Evolutionary conservation across 2,113 vertebrate species (phyloP), one percentile per base, ranked within the genome.

Genomic region (Clupea harengus): DNA sequence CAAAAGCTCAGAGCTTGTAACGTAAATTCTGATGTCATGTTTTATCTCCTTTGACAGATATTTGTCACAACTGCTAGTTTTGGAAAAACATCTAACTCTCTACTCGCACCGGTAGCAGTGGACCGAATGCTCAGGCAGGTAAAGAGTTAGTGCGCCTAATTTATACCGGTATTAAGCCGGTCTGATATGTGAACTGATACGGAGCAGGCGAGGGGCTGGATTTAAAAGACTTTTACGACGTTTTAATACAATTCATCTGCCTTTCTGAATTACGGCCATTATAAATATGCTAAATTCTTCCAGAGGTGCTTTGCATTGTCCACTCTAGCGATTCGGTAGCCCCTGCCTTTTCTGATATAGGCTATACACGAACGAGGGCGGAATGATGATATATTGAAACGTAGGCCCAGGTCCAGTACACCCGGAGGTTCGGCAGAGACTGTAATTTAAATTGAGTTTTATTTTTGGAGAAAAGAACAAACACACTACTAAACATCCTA

Each of bases 1-100:
- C 93, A 95, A 93, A 91, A 90, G 92, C 86, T 89, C 87, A 91
- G 91, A 93, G 95, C 93, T 93, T 93, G 92, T 94, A 94, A 92
- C 89, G 89, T 87, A 80, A 15, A 32, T 72, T 6, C 28, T 72
- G 25, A 72, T 32, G 25, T 87, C 92, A 72, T 32, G 25, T 87
- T 92, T 90, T 95, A 94, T 96, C 95, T 95, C 91, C 88, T 94
- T 94, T 94, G 95, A 22, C 67, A 50, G 10, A 52, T 80, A 86
- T 39, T 44, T 81, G 49, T 25, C 72, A 85, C 87, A 86, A 88
- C 28, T 86, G 60, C 84, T 46, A 1, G 45, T 81, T 84, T 85
- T 64, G 22, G 8, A 72, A 28, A 72, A n/a, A 82, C 72, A 84
- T 9, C 45, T 28, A 45, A 52, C 45, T 20, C 45, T 39, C 45